Percentiles rank a stretch among this genome's conserved stretches.
These are phyloP conservation scores for Phodopus roborovskii DNA, from an alignment of 2,113 vertebrate genomes.

Conservation along the genomic window DNA sequence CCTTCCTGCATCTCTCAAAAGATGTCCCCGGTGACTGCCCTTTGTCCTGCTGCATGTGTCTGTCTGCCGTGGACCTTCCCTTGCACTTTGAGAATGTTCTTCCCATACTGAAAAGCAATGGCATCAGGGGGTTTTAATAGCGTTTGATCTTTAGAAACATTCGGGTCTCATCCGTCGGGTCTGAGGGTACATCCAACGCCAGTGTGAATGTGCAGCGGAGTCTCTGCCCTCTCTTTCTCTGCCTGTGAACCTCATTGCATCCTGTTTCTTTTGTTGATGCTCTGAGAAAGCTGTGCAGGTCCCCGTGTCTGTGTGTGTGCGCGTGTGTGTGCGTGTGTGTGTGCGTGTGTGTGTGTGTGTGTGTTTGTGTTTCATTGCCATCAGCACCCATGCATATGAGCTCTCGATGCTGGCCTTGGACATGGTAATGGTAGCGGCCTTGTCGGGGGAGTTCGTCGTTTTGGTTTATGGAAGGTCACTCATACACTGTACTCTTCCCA, in stretches of 20 bases:
- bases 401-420: conserved; percentile 23
- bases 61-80: not conserved
- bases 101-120: not conserved
- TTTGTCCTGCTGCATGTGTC: not conserved
- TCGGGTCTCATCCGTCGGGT: not conserved
- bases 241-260: no score
- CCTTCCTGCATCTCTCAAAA: not conserved
- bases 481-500: not conserved
- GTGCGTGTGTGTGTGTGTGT: not conserved
- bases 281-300: not conserved
- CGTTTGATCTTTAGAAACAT: conserved; percentile 18
- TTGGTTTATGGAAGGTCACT: not conserved
- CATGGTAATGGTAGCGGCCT: not conserved
- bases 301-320: not conserved
- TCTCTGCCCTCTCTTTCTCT: not conserved
- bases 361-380: not conserved
- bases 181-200: not conserved
- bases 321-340: not conserved
- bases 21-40: not conserved
- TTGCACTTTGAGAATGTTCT: not conserved
- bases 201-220: not conserved
- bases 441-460: rapidly evolving
- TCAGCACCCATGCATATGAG: not conserved
- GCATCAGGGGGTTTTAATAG: not conserved
- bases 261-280: not conserved